These are phyloP conservation scores for Fulmarus glacialis DNA, from an alignment of 2,113 vertebrate species.

Conservation along the genomic window DNA sequence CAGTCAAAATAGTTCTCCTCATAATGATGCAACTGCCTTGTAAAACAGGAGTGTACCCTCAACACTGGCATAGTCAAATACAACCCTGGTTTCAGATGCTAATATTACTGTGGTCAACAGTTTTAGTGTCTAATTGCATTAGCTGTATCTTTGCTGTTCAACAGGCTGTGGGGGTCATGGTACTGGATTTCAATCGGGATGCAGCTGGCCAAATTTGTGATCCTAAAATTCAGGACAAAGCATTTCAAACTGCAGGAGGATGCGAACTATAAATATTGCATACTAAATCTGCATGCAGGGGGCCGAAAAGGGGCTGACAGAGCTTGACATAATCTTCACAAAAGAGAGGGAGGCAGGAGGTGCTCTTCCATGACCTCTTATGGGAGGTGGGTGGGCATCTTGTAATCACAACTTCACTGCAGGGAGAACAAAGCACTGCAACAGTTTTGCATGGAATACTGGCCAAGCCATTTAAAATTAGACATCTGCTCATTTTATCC, in stretches of 20 bases:
- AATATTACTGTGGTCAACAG: neutral
- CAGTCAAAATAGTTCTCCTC: neutral
- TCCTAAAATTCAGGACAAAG: neutral
- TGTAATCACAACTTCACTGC: neutral
- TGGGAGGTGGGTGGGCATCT: neutral
- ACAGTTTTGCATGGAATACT: neutral
- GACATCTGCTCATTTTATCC: constrained; percentile 12
- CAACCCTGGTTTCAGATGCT: neutral
- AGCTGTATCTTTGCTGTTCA: neutral
- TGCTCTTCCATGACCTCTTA: neutral
- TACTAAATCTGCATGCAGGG: neutral
- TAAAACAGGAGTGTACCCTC: rapidly evolving
- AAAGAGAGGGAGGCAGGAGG: neutral
- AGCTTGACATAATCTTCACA: neutral
- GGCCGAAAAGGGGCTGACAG: neutral
- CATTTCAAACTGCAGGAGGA: neutral
- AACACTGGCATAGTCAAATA: neutral
- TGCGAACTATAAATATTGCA: neutral
- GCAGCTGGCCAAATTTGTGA: neutral
- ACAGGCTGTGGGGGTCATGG: neutral
- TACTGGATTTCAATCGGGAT: neutral
- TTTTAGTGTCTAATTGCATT: neutral
- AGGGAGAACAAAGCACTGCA: neutral
- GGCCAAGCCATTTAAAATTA: neutral
- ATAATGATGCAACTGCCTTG: neutral